A percentile compares a stretch with the other conserved stretches of the same genome.
Evolutionary conservation across 2,113 vertebrate genomes (phyloP).

Genomic region (Macaca fascicularis): T2T-MFA8v1.1 NC_088379.1:107337001-107337500

Average conservation of each 20-base stretch:
- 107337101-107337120: neutral
- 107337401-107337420: neutral
- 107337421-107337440: neutral
- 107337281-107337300: neutral
- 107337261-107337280: neutral
- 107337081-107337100: neutral
- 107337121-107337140: neutral
- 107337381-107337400: neutral
- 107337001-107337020: neutral
- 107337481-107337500: neutral
- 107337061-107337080: neutral
- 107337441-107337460: neutral
- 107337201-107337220: neutral
- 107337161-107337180: neutral
- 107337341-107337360: neutral
- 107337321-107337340: neutral
- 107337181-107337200: neutral
- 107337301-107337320: neutral
- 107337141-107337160: neutral
- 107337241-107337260: neutral
- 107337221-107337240: neutral
- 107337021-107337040: neutral
- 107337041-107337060: neutral
- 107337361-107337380: neutral
- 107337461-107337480: neutral